phyloP scores from a whole-genome alignment of 2,888 invertebrate genomes.

The Eupithecia exiguata region DNA sequence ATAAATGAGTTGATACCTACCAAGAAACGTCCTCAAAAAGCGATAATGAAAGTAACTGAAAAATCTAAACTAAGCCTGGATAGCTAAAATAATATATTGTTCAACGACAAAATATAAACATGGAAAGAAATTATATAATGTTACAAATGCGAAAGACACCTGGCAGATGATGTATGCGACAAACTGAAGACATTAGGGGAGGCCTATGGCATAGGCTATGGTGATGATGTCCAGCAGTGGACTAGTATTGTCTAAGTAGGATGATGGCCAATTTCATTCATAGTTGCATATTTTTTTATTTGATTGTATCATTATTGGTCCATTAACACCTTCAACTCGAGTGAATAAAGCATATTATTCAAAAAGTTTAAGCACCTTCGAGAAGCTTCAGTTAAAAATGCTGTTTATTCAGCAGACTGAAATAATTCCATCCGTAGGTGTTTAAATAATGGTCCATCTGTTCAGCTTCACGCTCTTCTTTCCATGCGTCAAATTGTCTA shows the following conservation, averaged over 20 bases:
- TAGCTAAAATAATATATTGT: background rate
- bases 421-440: slow-evolving; percentile 5
- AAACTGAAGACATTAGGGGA: no score
- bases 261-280: background rate
- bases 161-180: no score
- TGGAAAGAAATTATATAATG: background rate
- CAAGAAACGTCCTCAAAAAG: background rate
- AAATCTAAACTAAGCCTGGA: background rate
- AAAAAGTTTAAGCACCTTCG: background rate
- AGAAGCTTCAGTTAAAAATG: background rate
- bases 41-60: background rate
- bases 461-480: slow-evolving; percentile 14
- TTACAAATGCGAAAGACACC: background rate
- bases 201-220: no score
- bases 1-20: background rate
- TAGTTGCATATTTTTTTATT: background rate
- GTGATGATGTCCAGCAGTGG: no score
- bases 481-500: background rate
- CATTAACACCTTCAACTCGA: background rate
- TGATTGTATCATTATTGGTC: background rate
- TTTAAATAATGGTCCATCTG: slow-evolving; percentile 19
- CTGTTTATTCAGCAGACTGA: slow-evolving; percentile 7
- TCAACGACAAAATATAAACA: background rate
- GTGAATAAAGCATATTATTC: background rate
- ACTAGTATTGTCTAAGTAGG: background rate